These are phyloP conservation scores for Carabus problematicus DNA, from an alignment of 2,888 invertebrate species.

Conservation along the genomic window DNA sequence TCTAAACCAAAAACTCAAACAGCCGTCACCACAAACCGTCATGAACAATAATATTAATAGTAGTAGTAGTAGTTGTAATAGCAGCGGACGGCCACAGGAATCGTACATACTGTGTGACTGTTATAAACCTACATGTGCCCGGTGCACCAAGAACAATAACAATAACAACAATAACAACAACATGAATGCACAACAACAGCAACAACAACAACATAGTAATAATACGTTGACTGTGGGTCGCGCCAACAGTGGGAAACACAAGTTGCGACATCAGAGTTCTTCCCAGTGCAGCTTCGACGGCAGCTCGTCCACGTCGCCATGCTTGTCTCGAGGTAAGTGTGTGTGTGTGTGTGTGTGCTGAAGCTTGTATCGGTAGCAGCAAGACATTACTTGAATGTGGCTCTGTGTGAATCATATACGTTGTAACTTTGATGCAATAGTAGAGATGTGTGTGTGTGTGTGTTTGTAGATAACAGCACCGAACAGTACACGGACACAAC, in stretches of 20 bases:
- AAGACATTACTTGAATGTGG: background rate
- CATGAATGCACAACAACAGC: no score
- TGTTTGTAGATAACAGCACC: constrained; percentile 73
- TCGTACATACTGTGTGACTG: constrained; percentile 45
- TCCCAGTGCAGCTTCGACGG: constrained; percentile 58
- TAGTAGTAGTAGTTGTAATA: constrained; percentile 6
- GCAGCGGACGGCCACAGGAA: background rate
- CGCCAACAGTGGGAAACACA: constrained; percentile 50
- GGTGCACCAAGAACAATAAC: constrained; percentile 52
- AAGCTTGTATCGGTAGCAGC: constrained; percentile 33
- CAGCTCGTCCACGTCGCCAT: constrained; percentile 63
- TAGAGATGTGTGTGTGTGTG: no score
- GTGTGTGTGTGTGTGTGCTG: constrained; percentile 16
- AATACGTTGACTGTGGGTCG: constrained; percentile 50
- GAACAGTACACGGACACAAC: constrained; percentile 78
- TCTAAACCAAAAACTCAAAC: constrained; percentile 27
- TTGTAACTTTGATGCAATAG: no score
- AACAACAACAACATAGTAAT: constrained; percentile 50
- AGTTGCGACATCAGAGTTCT: constrained; percentile 56
- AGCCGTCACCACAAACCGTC: constrained; percentile 23
- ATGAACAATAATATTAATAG: background rate
- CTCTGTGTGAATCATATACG: no score
- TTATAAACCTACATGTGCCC: constrained; percentile 52
- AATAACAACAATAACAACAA: constrained; percentile 53
- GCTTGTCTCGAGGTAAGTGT: constrained; percentile 64